Conservation (phyloP, 2,113 vertebrate species). For the Hypocryptadius cinnamomeus region DNA sequence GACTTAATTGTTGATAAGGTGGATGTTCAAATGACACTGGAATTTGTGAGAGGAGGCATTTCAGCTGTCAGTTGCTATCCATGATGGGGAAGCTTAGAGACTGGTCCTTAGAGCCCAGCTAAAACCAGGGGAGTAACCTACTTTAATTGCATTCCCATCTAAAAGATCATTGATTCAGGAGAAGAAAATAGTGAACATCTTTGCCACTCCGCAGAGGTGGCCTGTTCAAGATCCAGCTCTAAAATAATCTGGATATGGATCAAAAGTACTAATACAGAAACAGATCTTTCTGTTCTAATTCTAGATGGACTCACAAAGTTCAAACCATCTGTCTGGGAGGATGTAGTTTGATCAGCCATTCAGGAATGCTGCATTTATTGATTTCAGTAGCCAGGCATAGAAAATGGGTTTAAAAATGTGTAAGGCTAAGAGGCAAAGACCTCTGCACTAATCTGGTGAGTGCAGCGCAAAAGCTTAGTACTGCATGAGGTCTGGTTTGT, state of each 20-base stretch:
- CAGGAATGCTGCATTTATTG: neutral
- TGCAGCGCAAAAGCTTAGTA: neutral
- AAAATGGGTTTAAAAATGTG: neutral
- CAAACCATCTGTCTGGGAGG: neutral
- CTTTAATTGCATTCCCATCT: neutral
- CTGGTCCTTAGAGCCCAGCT: neutral
- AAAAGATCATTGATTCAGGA: neutral
- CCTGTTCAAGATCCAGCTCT: neutral
- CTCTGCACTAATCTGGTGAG: neutral
- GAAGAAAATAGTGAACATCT: neutral
- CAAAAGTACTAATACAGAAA: neutral
- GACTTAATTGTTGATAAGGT: neutral
- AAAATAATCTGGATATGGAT: neutral
- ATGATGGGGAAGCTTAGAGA: neutral
- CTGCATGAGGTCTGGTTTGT: neutral
- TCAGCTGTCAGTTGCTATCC: neutral
- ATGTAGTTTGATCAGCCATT: neutral
- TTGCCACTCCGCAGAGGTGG: neutral
- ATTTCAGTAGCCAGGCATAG: neutral
- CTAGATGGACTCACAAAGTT: neutral
- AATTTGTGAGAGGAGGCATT: neutral
- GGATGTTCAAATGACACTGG: neutral
- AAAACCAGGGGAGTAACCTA: neutral
- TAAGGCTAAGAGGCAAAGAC: neutral
- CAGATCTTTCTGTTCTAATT: neutral